These are phyloP conservation scores for Desoria tigrina DNA, from an alignment of 2,888 invertebrate genomes.

Conservation along the genomic window DNA sequence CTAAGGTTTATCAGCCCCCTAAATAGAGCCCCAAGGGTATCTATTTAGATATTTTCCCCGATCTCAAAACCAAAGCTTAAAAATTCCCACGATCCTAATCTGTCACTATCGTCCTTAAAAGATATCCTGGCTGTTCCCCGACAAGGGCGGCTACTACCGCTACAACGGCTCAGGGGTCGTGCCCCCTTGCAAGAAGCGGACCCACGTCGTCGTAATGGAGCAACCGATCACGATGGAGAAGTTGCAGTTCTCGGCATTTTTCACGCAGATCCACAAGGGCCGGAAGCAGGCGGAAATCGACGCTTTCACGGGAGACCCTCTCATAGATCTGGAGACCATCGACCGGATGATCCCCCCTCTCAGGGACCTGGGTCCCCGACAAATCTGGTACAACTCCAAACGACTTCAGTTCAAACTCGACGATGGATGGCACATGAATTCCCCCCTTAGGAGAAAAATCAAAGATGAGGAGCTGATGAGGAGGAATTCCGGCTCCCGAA, in stretches of 20 bases:
- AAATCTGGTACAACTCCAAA: constrained; percentile 31
- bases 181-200: constrained; percentile 33
- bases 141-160: constrained; percentile 29
- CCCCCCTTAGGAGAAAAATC: constrained; percentile 15
- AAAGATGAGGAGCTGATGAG: too few species aligned
- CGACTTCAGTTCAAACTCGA: constrained; percentile 39
- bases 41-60: too few species aligned
- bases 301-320: background rate
- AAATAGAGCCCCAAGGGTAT: too few species aligned
- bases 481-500: too few species aligned
- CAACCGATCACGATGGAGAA: constrained; percentile 28
- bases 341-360: constrained; percentile 22
- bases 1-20: too few species aligned
- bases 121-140: constrained; percentile 39
- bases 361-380: background rate
- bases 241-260: constrained; percentile 26
- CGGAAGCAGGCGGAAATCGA: background rate
- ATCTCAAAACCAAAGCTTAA: too few species aligned
- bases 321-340: constrained; percentile 6
- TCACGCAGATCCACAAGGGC: constrained; percentile 7
- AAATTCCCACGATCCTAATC: too few species aligned
- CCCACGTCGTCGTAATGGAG: constrained; percentile 34
- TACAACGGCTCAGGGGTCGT: constrained; percentile 42
- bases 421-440: constrained; percentile 42
- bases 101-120: too few species aligned